Base-by-base conservation (phyloP, 1,140 invertebrate genomes). In the Lepidurus packardi region DNA sequence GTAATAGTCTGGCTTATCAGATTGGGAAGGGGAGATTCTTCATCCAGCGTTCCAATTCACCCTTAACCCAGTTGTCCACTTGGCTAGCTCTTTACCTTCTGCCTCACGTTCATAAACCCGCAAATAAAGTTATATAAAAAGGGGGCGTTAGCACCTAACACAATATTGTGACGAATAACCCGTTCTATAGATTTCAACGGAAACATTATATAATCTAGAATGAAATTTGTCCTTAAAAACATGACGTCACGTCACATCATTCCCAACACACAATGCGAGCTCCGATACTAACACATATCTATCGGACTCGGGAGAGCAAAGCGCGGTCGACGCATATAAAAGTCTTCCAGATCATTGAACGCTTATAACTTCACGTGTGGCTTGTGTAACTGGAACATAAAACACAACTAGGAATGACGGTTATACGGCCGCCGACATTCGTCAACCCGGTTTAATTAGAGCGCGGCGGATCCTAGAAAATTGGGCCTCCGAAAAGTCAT, bases 1-100 rank as follows among this genome's bases (percentile, higher is more conserved):
- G 53, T 65, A 65, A 65, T 65, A 65, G 53, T 65, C 53, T 65
- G 13, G 53, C 53, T 65, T 65, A 65, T 65, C 53, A 65, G 53
- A 65, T 65, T 65, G 53, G 53, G 53, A 65, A 65, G 53, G 53
- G 53, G 21, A 65, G 53, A 16, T 65, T 65, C 53, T 21, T 9
- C 53, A 65, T 65, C 21, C 53, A 65, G 8, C 5, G 53, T 9
- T 65, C 53, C 53, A 65, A 65, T 65, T 9, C 53, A 65, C 13
- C 53, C 53, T 3, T 65, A 65, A 65, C 16, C 53, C 53, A 65
- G 53, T 65, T 65, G 53, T 65, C 53, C 53, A 65, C 53, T 65
- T 65, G 53, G 53, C 21, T 65, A 65, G 53, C 53, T 65, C 53
- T 65, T 16, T 21, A 11, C 53, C 53, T 65, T 65, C 53, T 65